These are phyloP conservation scores for Crotalus tigris DNA, from an alignment of 2,113 vertebrate genomes.

Conservation along the genomic window DNA sequence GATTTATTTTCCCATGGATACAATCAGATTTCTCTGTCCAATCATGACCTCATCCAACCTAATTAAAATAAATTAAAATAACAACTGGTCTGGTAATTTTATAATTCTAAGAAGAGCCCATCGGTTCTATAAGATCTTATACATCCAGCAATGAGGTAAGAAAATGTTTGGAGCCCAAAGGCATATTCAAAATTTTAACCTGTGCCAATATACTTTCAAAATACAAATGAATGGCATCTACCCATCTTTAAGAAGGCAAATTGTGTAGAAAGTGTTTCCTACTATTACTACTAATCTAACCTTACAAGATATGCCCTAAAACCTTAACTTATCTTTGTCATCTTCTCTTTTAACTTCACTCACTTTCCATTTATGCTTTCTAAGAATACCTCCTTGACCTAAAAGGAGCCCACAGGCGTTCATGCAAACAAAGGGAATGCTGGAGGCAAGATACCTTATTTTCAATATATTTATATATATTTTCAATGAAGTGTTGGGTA, in stretches of 20 bases:
- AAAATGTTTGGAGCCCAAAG: not conserved
- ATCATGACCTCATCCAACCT: not conserved
- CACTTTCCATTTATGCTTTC: not conserved
- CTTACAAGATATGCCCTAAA: not conserved
- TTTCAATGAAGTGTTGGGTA: not conserved
- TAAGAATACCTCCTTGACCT: not conserved
- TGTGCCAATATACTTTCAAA: not conserved
- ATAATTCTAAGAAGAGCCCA: not conserved
- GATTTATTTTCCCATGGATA: not conserved
- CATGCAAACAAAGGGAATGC: not conserved
- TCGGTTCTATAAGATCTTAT: not conserved
- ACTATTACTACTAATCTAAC: not conserved
- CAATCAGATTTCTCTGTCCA: not conserved
- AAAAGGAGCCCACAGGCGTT: not conserved
- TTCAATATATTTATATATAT: not conserved
- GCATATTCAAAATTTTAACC: not conserved
- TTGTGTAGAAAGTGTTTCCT: not conserved
- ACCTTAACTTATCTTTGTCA: not conserved
- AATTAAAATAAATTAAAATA: not conserved
- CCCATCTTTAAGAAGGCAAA: not conserved
- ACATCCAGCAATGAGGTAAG: not conserved
- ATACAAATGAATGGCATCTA: not conserved
- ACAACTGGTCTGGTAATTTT: not conserved
- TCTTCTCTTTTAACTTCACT: not conserved
- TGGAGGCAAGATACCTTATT: not conserved